Evolutionary conservation across 2,888 invertebrate species (phyloP).

Genomic region (Seladonia tumulorum): DNA sequence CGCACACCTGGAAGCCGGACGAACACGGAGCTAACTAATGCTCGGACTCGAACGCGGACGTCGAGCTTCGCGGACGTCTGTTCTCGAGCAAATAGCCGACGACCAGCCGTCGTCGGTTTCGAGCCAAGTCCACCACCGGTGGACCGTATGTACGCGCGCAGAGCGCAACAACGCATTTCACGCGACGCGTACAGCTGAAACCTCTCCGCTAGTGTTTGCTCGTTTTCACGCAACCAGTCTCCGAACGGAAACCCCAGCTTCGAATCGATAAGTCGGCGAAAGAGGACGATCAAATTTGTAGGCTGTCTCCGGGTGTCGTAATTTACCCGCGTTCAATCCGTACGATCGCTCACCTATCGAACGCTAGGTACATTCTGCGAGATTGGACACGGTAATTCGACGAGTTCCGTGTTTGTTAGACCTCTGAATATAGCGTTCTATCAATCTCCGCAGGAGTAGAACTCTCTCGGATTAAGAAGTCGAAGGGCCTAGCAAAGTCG

Average conservation of each 20-base stretch:
- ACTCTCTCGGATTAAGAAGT: background rate
- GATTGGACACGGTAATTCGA: constrained; percentile 6
- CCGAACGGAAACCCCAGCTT: constrained; percentile 9
- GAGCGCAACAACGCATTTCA: constrained; percentile 31
- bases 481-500: background rate
- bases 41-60: constrained; percentile 55
- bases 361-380: background rate
- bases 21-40: constrained; percentile 76
- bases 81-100: constrained; percentile 16
- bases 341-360: constrained; percentile 19
- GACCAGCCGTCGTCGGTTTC: constrained; percentile 16
- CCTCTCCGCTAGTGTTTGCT: constrained; percentile 28
- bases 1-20: constrained; percentile 74
- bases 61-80: constrained; percentile 35
- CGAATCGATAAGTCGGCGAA: constrained; percentile 51
- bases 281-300: constrained; percentile 43
- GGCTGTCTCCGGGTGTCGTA: constrained; percentile 16
- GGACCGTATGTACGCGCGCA: background rate
- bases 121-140: background rate
- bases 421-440: constrained; percentile 11
- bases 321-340: constrained; percentile 18
- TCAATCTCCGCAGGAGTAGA: background rate
- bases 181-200: background rate
- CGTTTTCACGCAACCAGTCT: constrained; percentile 33
- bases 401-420: background rate